Evolutionary conservation across 2,888 invertebrate species (phyloP), one percentile per base, ranked within the genome.

Genomic region (Bellardia bayeri): DNA sequence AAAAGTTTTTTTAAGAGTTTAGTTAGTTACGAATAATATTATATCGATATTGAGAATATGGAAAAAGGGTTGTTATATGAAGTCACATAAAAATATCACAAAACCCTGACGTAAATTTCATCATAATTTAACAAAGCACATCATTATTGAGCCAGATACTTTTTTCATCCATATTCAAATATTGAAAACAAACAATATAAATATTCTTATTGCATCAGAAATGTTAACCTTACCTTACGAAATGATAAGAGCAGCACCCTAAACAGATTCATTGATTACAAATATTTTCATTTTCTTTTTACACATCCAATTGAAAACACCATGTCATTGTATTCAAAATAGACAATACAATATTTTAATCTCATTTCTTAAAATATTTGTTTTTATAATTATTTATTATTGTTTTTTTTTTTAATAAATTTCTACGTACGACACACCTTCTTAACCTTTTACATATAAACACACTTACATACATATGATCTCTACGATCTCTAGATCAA

Each of bases 391-490:
- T 56, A 16, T 56, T 56, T 56, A 56, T 8, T 54, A 14, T 54
- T 56, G 9, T 30, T 58, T 30, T 3, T 23, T 23, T 58, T 9
- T 23, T 58, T 4, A 63, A 63, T 37, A 33, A 0, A 51, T 49
- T 45, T 69, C 14, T 3, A 14, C 14, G 49, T 69, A 14, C 33
- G 51, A 69, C 69, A 51, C 69, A 69, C 69, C 69, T 69, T 69
- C 14, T 8, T 30, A 23, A 14, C 14, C 5, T 3, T 6, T 37
- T 37, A 4, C 37, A 37, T 33, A 33, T 33, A 33, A 3, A 37
- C 37, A 37, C 5, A 37, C 37, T 23, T 23, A 37, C 6, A 37
- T 37, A 5, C 5, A 37, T 45, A 11, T 45, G 51, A 14, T 51
- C n/a, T n/a, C 13, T 49, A 68, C 13, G 30, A 69, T 69, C 30